These are phyloP conservation scores for Macrobrachium nipponense DNA, from an alignment of 1,140 invertebrate genomes.

Conservation along the genomic window DNA sequence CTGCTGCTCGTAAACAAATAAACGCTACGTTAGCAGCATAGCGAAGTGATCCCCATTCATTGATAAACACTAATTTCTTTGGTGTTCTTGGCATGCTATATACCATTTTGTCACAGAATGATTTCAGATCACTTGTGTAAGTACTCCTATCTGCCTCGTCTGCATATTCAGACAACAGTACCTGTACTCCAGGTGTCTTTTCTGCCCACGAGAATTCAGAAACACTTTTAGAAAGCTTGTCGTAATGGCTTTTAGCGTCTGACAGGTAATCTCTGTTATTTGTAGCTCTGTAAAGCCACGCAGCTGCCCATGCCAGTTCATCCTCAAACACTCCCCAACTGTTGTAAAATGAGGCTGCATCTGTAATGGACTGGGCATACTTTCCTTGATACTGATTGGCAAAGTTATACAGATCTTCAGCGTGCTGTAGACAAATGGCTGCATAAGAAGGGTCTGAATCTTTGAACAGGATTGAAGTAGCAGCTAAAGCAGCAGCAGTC, in stretches of 20 bases:
- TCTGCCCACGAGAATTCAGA: conserved; percentile 44
- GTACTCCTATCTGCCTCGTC: background rate
- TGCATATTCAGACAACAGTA: conserved; percentile 5
- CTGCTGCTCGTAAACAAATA: conserved; percentile 67
- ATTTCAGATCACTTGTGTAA: background rate
- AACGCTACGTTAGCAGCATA: conserved; percentile 50
- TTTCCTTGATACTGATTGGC: conserved; percentile 67
- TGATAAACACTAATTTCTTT: conserved; percentile 33
- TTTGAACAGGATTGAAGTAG: conserved; percentile 68
- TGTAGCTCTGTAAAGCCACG: conserved; percentile 75
- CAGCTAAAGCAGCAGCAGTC: conserved; percentile 69
- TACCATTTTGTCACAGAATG: conserved; percentile 56
- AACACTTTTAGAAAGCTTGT: conserved; percentile 68
- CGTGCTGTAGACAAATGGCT: conserved; percentile 65
- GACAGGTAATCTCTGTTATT: conserved; percentile 47
- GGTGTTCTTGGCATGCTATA: conserved; percentile 14
- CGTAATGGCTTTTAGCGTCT: conserved; percentile 68
- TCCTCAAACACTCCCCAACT: conserved; percentile 74
- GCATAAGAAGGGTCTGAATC: conserved; percentile 66
- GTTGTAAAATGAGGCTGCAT: conserved; percentile 67
- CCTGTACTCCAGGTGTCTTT: conserved; percentile 33
- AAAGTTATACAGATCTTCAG: conserved; percentile 68
- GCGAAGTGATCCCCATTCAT: conserved; percentile 34
- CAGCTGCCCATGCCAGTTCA: conserved; percentile 75
- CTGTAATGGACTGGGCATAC: conserved; percentile 68